Percentiles rank a stretch among this genome's conserved stretches.
phyloP scores from a whole-genome alignment of 2,797 vertebrate species.

The Rhinophrynus dorsalis region DNA sequence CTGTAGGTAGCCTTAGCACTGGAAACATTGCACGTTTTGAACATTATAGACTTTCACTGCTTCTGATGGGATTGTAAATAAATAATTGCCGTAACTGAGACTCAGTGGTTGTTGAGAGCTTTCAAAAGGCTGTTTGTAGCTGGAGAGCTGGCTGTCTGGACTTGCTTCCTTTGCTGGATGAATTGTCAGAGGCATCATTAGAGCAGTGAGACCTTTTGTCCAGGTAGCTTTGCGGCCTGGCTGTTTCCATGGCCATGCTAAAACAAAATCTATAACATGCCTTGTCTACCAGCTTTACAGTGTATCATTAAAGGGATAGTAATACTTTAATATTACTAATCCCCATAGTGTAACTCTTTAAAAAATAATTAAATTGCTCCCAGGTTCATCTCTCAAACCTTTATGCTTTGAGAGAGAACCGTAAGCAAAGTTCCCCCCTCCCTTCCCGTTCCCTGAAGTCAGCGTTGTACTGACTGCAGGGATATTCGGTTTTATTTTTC shows the following conservation, averaged over 20 bases:
- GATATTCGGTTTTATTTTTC: no score
- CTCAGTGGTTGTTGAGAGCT: slow-evolving; percentile 1
- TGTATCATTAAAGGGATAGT: no score
- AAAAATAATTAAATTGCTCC: no score
- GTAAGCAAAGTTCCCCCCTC: no score
- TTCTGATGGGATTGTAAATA: slow-evolving; percentile 21
- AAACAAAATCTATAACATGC: not conserved
- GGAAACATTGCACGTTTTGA: no score
- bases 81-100: slow-evolving; percentile 15
- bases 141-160: slow-evolving; percentile 8
- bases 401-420: no score
- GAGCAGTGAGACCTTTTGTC: slow-evolving; percentile 3
- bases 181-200: slow-evolving; percentile 23
- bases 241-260: slow-evolving; percentile 19
- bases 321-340: no score
- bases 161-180: slow-evolving; percentile 8
- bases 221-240: not conserved
- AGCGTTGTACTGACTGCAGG: no score
- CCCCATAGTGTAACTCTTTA: no score
- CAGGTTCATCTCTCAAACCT: no score
- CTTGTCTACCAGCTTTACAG: not conserved
- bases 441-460: no score
- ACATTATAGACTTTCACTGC: slow-evolving; percentile 1
- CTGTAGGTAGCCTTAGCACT: not conserved
- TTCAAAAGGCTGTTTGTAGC: not conserved